Conservation (phyloP, 2,113 vertebrate genomes). For the Solea senegalensis region DNA sequence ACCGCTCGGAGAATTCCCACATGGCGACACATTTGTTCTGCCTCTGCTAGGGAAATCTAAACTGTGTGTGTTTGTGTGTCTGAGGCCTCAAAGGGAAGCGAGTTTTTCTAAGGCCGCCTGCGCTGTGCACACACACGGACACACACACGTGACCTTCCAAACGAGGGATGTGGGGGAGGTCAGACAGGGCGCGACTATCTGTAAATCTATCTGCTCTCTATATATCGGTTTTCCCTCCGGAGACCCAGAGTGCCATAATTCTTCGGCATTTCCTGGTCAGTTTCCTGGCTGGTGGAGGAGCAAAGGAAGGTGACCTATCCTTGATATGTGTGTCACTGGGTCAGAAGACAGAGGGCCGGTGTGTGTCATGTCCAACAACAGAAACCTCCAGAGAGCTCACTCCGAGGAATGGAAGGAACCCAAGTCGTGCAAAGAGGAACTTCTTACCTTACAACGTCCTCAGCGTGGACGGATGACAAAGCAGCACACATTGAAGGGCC, state of each 20-base stretch:
- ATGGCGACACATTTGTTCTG: constrained; percentile 55
- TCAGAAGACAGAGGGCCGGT: constrained; percentile 49
- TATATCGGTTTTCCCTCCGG: constrained; percentile 74
- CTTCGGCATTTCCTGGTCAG: constrained; percentile 76
- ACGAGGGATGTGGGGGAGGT: constrained; percentile 61
- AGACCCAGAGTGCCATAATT: constrained; percentile 71
- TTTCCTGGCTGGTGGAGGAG: constrained; percentile 60
- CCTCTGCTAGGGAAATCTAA: constrained; percentile 49
- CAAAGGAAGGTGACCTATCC: constrained; percentile 36
- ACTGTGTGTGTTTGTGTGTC: constrained; percentile 37
- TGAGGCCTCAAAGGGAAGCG: constrained; percentile 37
- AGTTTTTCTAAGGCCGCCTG: constrained; percentile 50
- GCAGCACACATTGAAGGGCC: constrained; percentile 2
- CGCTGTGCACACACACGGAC: constrained; percentile 19
- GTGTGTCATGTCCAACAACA: constrained; percentile 40
- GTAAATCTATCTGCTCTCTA: constrained; percentile 77
- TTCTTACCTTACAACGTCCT: constrained; percentile 23
- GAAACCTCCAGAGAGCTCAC: constrained; percentile 28
- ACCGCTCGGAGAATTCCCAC: constrained; percentile 56
- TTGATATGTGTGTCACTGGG: constrained; percentile 67
- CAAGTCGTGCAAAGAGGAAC: constrained; percentile 22
- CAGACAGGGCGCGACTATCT: constrained; percentile 70
- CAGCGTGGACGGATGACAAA: constrained; percentile 18
- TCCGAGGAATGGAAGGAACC: constrained; percentile 39
- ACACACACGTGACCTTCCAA: constrained; percentile 18